These are phyloP conservation scores for Pluvialis apricaria DNA, from an alignment of 2,113 vertebrate genomes.

Conservation along the genomic window DNA sequence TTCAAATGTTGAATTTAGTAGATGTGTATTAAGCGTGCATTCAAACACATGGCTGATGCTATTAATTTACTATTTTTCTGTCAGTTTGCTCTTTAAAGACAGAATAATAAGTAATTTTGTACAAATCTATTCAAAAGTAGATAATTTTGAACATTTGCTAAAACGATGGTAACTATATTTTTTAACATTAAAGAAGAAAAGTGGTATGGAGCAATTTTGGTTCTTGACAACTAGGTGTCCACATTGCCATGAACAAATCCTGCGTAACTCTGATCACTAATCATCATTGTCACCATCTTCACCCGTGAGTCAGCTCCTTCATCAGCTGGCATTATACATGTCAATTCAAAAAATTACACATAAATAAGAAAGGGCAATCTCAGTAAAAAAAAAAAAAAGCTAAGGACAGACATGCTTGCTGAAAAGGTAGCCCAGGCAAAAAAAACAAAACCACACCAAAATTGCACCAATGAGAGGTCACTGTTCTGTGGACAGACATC, in stretches of 20 bases:
- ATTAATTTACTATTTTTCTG: neutral
- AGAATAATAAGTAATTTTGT: neutral
- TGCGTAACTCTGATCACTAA: rapidly evolving
- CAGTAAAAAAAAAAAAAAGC: neutral
- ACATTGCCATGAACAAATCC: neutral
- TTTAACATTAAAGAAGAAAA: neutral
- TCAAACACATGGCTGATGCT: neutral
- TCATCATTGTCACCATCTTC: neutral
- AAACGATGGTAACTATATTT: neutral
- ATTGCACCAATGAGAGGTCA: neutral
- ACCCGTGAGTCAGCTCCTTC: neutral
- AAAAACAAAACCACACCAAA: no score
- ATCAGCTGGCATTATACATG: neutral
- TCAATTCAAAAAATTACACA: neutral
- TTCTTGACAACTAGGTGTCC: neutral
- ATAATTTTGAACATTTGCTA: neutral
- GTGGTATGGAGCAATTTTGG: neutral
- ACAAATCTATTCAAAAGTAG: neutral
- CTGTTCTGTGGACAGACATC: no score
- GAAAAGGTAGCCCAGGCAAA: neutral
- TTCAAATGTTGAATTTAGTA: neutral
- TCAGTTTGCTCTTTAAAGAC: neutral
- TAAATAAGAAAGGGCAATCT: neutral
- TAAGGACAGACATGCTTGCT: neutral
- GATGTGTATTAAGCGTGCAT: rapidly evolving